phyloP scores from a whole-genome alignment of 2,888 invertebrate species.

The Aromia moschata region DNA sequence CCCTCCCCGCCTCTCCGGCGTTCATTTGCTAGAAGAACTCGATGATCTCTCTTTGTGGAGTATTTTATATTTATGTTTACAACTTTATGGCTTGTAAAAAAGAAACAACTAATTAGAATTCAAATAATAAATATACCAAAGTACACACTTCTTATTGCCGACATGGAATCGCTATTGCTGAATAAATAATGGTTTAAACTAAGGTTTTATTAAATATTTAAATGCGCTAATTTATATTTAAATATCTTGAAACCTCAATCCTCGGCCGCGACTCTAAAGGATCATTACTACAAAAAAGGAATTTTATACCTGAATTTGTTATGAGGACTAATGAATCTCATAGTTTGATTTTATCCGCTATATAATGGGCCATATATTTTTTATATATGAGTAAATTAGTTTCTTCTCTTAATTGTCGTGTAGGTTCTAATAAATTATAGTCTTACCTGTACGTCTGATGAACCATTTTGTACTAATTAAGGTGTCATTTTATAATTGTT shows the following conservation, averaged over 20 bases:
- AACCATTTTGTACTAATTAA: too few species aligned
- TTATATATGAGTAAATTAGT: too few species aligned
- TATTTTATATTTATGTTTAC: constrained; percentile 41
- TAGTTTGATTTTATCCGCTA: not conserved
- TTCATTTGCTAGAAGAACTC: constrained; percentile 13
- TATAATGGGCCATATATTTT: too few species aligned
- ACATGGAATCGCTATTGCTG: constrained; percentile 31
- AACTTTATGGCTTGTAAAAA: constrained; percentile 55
- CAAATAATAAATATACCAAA: constrained; percentile 54
- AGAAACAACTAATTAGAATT: constrained; percentile 56
- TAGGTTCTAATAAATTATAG: too few species aligned
- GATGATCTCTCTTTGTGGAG: constrained; percentile 17
- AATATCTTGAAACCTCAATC: constrained; percentile 45
- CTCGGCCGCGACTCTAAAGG: constrained; percentile 37
- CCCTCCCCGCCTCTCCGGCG: constrained; percentile 30
- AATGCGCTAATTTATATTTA: constrained; percentile 49
- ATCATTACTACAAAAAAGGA: constrained; percentile 43
- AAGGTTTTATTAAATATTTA: constrained; percentile 44
- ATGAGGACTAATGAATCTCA: constrained; percentile 31
- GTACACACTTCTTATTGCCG: constrained; percentile 50
- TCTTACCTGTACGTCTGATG: too few species aligned
- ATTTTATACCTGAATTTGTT: constrained; percentile 44
- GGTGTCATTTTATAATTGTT: too few species aligned
- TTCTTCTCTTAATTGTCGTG: too few species aligned
- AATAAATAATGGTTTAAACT: constrained; percentile 28